Evolutionary conservation across 2,113 vertebrate genomes (phyloP).

Genomic region (Brachypodius melanocephalos): DNA sequence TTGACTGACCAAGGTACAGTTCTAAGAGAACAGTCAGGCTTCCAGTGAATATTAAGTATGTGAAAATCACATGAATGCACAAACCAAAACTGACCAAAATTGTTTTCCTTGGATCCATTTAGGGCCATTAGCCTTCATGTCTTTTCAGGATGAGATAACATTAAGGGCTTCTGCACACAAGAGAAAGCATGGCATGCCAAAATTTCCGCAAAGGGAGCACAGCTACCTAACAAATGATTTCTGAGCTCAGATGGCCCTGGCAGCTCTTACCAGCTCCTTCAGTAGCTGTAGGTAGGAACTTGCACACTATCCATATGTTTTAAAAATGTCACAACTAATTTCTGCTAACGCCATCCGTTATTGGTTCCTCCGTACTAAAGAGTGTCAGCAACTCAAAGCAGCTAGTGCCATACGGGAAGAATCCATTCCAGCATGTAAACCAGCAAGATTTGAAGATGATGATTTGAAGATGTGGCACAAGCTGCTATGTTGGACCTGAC

Average conservation of each 20-base stretch:
- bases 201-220: neutral
- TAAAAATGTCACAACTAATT: slow-evolving; percentile 56
- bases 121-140: neutral
- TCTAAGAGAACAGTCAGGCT: neutral
- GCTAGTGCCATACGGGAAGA: neutral
- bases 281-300: slow-evolving; percentile 22
- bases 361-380: neutral
- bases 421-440: neutral
- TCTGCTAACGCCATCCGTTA: slow-evolving; percentile 14
- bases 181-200: neutral
- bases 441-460: neutral
- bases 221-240: neutral
- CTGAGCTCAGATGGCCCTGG: slow-evolving; percentile 2
- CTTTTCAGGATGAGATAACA: neutral
- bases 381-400: neutral
- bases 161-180: neutral
- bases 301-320: neutral
- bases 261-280: neutral
- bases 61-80: neutral
- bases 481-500: neutral
- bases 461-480: neutral
- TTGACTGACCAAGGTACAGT: neutral
- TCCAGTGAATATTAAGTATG: neutral
- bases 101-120: neutral
- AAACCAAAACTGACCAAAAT: neutral